phyloP scores from a whole-genome alignment of 2,888 invertebrate species.

The Trichopria drosophilae region DNA sequence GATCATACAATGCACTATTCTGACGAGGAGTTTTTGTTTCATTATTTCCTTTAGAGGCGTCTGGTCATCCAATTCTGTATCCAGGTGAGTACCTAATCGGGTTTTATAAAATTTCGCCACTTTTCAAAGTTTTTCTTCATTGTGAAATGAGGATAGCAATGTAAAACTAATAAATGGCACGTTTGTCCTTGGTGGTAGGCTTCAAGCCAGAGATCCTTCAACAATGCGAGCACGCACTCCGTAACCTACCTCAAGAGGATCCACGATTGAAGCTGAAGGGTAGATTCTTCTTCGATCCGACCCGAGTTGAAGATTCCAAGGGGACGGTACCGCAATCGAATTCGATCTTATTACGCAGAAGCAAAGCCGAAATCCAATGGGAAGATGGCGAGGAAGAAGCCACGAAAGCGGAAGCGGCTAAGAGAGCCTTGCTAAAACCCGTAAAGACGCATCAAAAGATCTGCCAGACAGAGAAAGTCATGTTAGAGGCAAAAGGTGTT shows the following conservation, averaged over 20 bases:
- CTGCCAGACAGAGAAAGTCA: conserved; percentile 51
- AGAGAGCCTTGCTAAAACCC: no score
- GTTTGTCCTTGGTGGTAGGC: no score
- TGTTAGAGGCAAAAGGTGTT: conserved; percentile 32
- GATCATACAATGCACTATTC: no score
- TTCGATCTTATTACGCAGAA: conserved; percentile 50
- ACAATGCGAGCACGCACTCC: conserved; percentile 52
- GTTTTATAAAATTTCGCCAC: conserved; percentile 4
- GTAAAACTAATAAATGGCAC: no score
- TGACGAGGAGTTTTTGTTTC: no score
- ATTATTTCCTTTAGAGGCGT: conserved; percentile 52
- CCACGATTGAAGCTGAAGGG: conserved; percentile 54
- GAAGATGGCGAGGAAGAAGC: conserved; percentile 42
- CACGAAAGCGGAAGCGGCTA: conserved; percentile 13
- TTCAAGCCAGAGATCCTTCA: conserved; percentile 55
- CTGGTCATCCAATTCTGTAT: conserved; percentile 47
- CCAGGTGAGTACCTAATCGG: conserved; percentile 57
- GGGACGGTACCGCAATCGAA: conserved; percentile 43
- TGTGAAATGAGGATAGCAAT: no score
- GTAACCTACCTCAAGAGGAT: conserved; percentile 52
- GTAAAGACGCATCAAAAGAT: conserved; percentile 50
- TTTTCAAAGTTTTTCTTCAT: no score
- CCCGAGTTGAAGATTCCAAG: conserved; percentile 36
- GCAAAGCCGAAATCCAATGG: conserved; percentile 48
- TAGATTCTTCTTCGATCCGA: conserved; percentile 53